Evolutionary conservation across 2,888 invertebrate species (phyloP).

Genomic region (Gastracanthus pulcherrimus): DNA sequence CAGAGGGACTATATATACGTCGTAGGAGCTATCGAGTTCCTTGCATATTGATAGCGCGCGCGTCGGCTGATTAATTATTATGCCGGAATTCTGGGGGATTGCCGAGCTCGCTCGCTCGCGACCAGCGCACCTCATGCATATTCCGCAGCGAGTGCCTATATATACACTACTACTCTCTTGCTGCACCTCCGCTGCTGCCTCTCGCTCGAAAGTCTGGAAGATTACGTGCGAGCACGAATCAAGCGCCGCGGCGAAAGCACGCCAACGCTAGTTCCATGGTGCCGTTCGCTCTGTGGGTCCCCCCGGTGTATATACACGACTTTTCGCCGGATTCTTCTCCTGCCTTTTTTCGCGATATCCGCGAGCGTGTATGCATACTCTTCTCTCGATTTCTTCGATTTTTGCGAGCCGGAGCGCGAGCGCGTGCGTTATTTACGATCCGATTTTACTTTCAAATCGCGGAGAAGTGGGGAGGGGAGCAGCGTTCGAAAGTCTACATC

Average conservation of each 20-base stretch:
- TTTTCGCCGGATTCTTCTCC: not conserved
- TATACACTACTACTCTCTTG: slow-evolving; percentile 1
- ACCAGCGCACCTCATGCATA: slow-evolving; percentile 39
- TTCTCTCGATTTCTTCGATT: no score
- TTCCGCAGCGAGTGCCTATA: slow-evolving; percentile 10
- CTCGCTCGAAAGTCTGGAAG: slow-evolving; percentile 37
- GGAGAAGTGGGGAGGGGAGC: no score
- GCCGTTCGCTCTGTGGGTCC: not conserved
- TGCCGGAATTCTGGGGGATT: slow-evolving; percentile 52
- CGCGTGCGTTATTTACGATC: slow-evolving; percentile 35
- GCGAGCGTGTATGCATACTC: not conserved
- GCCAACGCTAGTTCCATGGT: no score
- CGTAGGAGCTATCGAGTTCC: slow-evolving; percentile 23
- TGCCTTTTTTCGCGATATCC: not conserved
- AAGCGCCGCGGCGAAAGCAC: slow-evolving; percentile 31
- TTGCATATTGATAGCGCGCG: slow-evolving; percentile 40
- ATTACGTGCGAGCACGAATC: slow-evolving; percentile 52
- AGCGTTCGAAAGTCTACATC: slow-evolving; percentile 8
- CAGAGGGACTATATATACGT: not conserved
- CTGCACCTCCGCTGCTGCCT: not conserved
- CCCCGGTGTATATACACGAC: not conserved
- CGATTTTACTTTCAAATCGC: slow-evolving; percentile 48
- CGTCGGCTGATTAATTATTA: slow-evolving; percentile 53
- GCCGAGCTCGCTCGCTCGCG: not conserved
- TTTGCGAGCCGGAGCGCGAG: not conserved